Conservation (phyloP, 2,888 invertebrate genomes). For the Pyrocoelia pectoralis region DNA sequence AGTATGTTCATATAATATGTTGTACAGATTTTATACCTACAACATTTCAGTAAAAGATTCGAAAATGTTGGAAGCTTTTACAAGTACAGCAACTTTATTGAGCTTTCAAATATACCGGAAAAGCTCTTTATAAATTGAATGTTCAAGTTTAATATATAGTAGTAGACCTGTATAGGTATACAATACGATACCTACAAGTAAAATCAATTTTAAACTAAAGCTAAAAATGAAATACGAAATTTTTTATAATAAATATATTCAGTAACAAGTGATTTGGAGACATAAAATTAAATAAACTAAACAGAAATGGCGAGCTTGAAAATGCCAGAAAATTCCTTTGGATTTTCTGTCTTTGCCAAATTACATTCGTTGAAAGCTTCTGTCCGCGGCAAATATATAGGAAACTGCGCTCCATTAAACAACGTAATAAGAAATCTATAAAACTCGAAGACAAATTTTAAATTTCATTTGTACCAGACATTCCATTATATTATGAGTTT, state of each 20-base stretch:
- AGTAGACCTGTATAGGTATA: not conserved
- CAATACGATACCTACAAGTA: not conserved
- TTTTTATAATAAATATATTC: not conserved
- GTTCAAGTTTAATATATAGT: conserved; percentile 1
- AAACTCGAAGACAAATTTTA: conserved; percentile 24
- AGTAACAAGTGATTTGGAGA: conserved; percentile 1
- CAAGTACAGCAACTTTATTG: not conserved
- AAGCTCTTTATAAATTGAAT: not conserved
- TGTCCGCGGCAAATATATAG: conserved; percentile 30
- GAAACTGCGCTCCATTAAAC: conserved; percentile 28
- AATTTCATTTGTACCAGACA: conserved; percentile 19
- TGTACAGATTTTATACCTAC: not conserved
- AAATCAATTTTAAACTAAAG: too few relatives aligned
- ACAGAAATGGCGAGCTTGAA: conserved; percentile 14
- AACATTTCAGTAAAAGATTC: not conserved
- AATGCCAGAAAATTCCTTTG: conserved; percentile 14
- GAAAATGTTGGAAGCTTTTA: not conserved
- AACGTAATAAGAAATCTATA: conserved; percentile 28
- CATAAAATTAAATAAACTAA: conserved; percentile 8
- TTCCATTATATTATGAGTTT: conserved; percentile 2
- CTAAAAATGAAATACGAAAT: too few relatives aligned
- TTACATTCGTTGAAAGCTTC: conserved; percentile 26
- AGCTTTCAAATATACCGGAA: not conserved
- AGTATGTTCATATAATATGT: too few relatives aligned
- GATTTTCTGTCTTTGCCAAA: conserved; percentile 27